Evolutionary conservation across 2,797 vertebrate genomes (phyloP).

Genomic region (Gila robusta): DNA sequence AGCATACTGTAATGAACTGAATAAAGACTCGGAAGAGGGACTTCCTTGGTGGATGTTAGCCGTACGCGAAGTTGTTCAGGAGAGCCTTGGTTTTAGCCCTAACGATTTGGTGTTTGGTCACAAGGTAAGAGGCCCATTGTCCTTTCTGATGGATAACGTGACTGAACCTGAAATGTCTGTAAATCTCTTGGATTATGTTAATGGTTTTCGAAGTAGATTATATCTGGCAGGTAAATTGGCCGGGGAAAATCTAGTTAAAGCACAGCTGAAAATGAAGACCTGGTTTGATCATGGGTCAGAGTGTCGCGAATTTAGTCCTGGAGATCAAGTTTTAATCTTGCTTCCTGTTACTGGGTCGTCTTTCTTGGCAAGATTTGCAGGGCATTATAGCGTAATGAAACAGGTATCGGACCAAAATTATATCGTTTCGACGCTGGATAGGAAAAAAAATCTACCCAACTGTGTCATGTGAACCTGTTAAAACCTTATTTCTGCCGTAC

Average conservation of each 20-base stretch:
- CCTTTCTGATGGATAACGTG: background rate
- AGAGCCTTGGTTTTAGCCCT: no score
- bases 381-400: background rate
- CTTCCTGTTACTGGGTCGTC: background rate
- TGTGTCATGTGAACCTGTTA: background rate
- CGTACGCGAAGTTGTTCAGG: no score
- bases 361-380: background rate
- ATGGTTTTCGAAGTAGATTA: background rate
- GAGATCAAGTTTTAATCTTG: background rate
- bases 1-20: background rate
- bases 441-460: background rate
- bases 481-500: background rate
- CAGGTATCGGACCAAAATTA: background rate
- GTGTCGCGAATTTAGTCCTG: background rate
- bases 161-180: background rate
- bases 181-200: constrained; percentile 4
- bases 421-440: background rate
- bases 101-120: constrained; percentile 24
- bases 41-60: no score
- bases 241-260: background rate
- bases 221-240: background rate
- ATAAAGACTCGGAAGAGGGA: background rate
- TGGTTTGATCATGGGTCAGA: background rate
- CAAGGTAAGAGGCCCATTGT: background rate
- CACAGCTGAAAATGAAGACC: background rate